Percentiles rank a stretch among this genome's conserved stretches.
These are phyloP conservation scores for Chymomyza fuscimana DNA, from an alignment of 2,888 invertebrate genomes.

Conservation along the genomic window DNA sequence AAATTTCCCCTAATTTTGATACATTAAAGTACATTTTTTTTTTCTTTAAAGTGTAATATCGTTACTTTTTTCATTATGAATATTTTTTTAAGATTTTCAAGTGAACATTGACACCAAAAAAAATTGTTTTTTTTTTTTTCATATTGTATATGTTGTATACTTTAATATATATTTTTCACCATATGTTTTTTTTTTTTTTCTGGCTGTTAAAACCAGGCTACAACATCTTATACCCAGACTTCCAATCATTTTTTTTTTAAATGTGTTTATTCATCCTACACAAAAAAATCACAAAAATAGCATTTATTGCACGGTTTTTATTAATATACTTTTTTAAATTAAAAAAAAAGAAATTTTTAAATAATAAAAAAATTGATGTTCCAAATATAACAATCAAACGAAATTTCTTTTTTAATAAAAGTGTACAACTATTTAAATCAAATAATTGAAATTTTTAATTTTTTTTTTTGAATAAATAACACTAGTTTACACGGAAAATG, in stretches of 20 bases:
- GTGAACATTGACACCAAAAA: conserved; percentile 36
- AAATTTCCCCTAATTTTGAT: background rate
- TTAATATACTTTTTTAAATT: too few relatives aligned
- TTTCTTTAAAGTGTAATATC: background rate
- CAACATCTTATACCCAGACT: background rate
- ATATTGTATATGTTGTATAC: conserved; percentile 9
- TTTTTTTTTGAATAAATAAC: too few relatives aligned
- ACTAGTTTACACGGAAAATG: too few relatives aligned
- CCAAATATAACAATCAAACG: too few relatives aligned
- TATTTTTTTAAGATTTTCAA: conserved; percentile 7
- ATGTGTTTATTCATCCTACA: conserved; percentile 1
- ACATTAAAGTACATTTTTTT: background rate
- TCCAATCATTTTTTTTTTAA: background rate
- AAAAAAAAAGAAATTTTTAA: too few relatives aligned
- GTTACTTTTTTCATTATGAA: background rate
- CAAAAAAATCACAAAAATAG: too few relatives aligned
- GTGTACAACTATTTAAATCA: too few relatives aligned
- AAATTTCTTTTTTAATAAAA: too few relatives aligned
- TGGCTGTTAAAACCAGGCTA: background rate
- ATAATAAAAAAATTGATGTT: too few relatives aligned
- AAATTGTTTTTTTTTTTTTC: conserved; percentile 28
- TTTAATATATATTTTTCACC: conserved; percentile 12
- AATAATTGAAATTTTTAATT: too few relatives aligned
- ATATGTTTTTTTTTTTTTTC: conserved; percentile 8
- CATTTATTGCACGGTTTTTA: too few relatives aligned